Conservation (phyloP, 2,797 vertebrate species). For the Heliangelus exortis region DNA sequence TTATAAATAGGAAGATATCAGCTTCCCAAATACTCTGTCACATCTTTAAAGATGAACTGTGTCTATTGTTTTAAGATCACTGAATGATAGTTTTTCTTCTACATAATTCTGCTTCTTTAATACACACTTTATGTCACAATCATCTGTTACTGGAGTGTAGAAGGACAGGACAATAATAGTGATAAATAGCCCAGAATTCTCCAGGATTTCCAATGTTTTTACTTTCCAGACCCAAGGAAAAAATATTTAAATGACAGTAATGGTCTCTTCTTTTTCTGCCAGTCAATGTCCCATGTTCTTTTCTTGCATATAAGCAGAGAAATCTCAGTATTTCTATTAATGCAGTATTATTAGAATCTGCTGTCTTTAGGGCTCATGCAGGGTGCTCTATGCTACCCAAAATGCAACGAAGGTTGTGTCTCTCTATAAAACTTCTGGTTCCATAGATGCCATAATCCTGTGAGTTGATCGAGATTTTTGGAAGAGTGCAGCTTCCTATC, state of each 20-base stretch:
- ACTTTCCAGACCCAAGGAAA: background rate
- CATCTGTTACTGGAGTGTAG: background rate
- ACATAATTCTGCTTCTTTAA: background rate
- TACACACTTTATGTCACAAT: background rate
- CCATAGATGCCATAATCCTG: accelerated
- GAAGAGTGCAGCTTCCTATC: background rate
- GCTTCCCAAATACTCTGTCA: background rate
- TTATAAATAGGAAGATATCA: slow-evolving; percentile 21
- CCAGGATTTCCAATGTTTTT: background rate
- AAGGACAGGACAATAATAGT: background rate
- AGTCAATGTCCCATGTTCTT: background rate
- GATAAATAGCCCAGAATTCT: background rate
- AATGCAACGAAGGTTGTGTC: background rate
- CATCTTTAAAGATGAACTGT: background rate
- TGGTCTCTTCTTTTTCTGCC: background rate
- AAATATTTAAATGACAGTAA: background rate
- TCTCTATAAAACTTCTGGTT: background rate
- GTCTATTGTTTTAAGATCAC: background rate
- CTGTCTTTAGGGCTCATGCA: background rate
- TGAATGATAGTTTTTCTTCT: background rate
- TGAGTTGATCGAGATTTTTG: background rate
- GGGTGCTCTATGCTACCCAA: background rate
- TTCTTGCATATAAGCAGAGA: background rate
- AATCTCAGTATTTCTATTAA: background rate
- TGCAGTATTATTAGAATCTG: background rate